Base-by-base conservation (phyloP, 2,888 invertebrate genomes). In the Lycaena phlaeas region DNA sequence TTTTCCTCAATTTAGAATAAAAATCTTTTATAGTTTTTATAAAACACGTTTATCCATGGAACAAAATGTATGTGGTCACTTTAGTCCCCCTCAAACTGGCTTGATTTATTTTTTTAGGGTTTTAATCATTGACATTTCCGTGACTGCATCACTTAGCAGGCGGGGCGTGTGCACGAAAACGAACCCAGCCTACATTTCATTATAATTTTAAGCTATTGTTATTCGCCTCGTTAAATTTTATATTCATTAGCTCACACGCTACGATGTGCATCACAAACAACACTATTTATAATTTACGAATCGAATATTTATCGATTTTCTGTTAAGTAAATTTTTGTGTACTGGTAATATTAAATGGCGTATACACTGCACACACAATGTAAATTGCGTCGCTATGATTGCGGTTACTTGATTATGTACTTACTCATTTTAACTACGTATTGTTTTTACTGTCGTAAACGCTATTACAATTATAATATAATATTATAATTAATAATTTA, bases 101-200 rank as follows among this genome's bases (percentile, higher is more conserved):
- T 53, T 48, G 46, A 53, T 50, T 52, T 49, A 45, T 42, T 51
- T 50, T 50, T 50, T 50, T 55, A 54, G 54, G 58, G 61, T 59
- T 62, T 68, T 71, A 69, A 69, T 72, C 64, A 65, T 52, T 65
- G 66, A 65, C 64, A 62, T 65, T 71, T 70, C 56, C 71, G 74
- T 72, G 73, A 69, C 65, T 61, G 55, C 63, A 50, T 56, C 68
- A 64, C 64, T 70, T 66, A 65, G 43, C 41, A 7, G 31, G 6
- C 14, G 22, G 42, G 45, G 39, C 44, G 46, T 55, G 51, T 53
- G 58, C 67, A 65, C 60, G 61, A 55, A 56, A 61, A 53, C 50
- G 45, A 46, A 49, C 49, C 51, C 47, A 42, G 49, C 39, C 49
- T 45, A 46, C 47, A 48, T 52, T 57, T 58, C 52, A 54, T 59